Conservation (phyloP, 1,140 invertebrate species). For the Protaetia brevitarsis region DNA sequence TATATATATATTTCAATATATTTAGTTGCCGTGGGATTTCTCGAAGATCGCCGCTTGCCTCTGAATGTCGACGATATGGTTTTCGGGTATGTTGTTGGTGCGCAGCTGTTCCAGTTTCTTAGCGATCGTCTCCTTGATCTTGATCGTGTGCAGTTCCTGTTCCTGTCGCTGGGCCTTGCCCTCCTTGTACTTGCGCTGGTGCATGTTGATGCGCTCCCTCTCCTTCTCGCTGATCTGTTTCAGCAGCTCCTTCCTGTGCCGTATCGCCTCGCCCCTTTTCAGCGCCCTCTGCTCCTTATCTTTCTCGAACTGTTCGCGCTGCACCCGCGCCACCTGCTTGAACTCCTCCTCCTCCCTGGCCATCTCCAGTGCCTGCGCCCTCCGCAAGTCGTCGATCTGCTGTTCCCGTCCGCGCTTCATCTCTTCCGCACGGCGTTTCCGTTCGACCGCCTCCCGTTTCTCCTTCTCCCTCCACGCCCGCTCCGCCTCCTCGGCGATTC, state of each 20-base stretch:
- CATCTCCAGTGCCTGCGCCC: slow-evolving; percentile 58
- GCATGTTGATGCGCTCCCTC: slow-evolving; percentile 56
- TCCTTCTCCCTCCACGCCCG: slow-evolving; percentile 49
- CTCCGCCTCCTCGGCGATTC: slow-evolving; percentile 50
- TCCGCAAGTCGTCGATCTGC: slow-evolving; percentile 53
- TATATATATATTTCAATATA: no score
- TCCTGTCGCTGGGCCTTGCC: slow-evolving; percentile 59
- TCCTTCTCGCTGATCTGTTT: slow-evolving; percentile 69
- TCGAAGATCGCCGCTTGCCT: slow-evolving; percentile 41
- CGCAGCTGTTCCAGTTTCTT: slow-evolving; percentile 59
- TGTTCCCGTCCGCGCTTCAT: slow-evolving; percentile 49
- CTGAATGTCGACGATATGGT: slow-evolving; percentile 48
- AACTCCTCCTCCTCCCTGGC: slow-evolving; percentile 61
- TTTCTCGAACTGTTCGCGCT: slow-evolving; percentile 44
- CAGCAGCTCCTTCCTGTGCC: slow-evolving; percentile 53
- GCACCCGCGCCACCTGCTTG: slow-evolving; percentile 48
- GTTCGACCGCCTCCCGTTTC: slow-evolving; percentile 40
- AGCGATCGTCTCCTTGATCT: slow-evolving; percentile 56
- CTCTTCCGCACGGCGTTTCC: slow-evolving; percentile 36
- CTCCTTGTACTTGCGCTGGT: slow-evolving; percentile 62
- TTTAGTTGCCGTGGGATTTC: background rate
- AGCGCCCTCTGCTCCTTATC: slow-evolving; percentile 53
- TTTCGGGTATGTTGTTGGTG: slow-evolving; percentile 47
- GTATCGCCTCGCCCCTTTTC: slow-evolving; percentile 49
- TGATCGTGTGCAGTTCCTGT: slow-evolving; percentile 55